Percentiles rank a stretch among this genome's conserved stretches.
Evolutionary conservation across 2,888 invertebrate genomes (phyloP).

Genomic region (Agonopterix subpropinquella): DNA sequence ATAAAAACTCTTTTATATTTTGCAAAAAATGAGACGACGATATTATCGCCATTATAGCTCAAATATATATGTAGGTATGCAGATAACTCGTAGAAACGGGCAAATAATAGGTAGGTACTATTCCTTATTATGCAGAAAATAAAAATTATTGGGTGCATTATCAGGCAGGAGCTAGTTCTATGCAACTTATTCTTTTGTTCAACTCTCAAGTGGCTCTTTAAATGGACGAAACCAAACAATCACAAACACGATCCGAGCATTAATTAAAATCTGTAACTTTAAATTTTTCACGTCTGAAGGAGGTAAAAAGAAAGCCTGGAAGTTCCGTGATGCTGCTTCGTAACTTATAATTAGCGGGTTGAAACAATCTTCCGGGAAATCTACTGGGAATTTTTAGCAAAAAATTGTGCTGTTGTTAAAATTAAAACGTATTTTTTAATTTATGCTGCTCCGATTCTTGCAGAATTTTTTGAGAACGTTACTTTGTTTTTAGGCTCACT

Average conservation of each 20-base stretch:
- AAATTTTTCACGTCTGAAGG: not conserved
- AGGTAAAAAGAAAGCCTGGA: not conserved
- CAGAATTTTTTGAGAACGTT: not conserved
- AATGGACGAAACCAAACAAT: not conserved
- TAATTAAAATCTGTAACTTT: not conserved
- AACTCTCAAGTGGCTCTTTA: not conserved
- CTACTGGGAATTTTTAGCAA: conserved; percentile 19
- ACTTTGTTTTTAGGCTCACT: too few relatives aligned
- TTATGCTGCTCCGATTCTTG: conserved; percentile 16
- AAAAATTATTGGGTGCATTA: too few relatives aligned
- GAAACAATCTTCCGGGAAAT: conserved; percentile 24
- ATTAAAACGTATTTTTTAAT: conserved; percentile 28
- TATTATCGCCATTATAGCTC: too few relatives aligned
- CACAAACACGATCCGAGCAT: not conserved
- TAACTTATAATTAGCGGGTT: conserved; percentile 39
- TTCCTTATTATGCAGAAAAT: too few relatives aligned
- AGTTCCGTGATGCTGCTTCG: conserved; percentile 19
- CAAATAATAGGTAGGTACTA: too few relatives aligned
- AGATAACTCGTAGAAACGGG: too few relatives aligned
- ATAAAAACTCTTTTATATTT: too few relatives aligned
- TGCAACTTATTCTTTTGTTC: too few relatives aligned
- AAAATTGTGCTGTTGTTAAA: conserved; percentile 22
- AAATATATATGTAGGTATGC: too few relatives aligned
- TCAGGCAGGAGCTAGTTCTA: too few relatives aligned
- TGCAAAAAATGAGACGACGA: too few relatives aligned